phyloP scores from a whole-genome alignment of 1,140 invertebrate species.

The Palaemon carinicauda region DNA sequence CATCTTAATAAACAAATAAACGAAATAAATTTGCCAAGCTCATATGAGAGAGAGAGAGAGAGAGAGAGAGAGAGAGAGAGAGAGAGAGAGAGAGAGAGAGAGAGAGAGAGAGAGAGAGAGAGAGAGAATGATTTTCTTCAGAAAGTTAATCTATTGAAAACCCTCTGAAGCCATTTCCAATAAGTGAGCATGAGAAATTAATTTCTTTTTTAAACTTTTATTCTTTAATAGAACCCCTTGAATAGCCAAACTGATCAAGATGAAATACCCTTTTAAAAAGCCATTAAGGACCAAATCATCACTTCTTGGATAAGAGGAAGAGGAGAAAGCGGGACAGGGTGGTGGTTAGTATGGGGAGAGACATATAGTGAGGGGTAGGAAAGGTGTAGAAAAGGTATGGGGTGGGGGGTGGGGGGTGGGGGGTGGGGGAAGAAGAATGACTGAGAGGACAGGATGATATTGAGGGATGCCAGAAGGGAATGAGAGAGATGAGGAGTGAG shows the following conservation, averaged over 20 bases:
- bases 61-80: conserved; percentile 16
- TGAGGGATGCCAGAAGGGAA: neutral
- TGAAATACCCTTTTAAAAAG: too few relatives aligned
- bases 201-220: too few relatives aligned
- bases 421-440: neutral
- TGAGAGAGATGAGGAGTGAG: neutral
- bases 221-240: too few relatives aligned
- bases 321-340: neutral
- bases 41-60: neutral
- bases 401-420: neutral
- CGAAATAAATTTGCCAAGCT: neutral
- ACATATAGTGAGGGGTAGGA: too few relatives aligned
- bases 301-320: neutral
- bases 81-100: conserved; percentile 16
- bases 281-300: neutral
- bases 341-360: too few relatives aligned
- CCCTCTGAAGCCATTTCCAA: too few relatives aligned
- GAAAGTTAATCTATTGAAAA: too few relatives aligned
- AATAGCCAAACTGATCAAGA: too few relatives aligned
- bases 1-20: neutral
- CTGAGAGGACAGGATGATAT: neutral
- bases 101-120: neutral
- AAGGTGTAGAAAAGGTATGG: too few relatives aligned
- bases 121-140: too few relatives aligned
- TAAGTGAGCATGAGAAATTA: too few relatives aligned